Base-by-base conservation (phyloP, 1,140 invertebrate species). In the Heliconius himera region DNA sequence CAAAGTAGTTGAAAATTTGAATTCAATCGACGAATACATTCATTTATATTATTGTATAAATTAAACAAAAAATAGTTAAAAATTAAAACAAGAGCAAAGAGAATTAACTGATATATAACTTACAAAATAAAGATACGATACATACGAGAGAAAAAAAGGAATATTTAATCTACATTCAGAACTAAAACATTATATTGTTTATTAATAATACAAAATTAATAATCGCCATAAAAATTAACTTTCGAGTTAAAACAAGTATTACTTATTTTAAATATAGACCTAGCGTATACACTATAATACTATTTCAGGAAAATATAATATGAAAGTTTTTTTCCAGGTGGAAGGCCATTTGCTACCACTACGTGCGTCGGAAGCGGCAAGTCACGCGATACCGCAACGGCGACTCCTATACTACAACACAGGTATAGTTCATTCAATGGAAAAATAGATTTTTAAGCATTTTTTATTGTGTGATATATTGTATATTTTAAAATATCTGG, bases 271-370 rank as follows among this genome's bases (percentile, higher is more conserved):
- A 72, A 13, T 38, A 41, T 41, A 41, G 36, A 71, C 60, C 60
- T 66, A 26, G 22, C 26, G 29, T 66, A 66, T 16, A 66, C 33
- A 8, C 33, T 1, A 36, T 36, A 36, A 36, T 36, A 8, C 1
- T 26, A 29, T 16, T 66, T 66, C 13, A 29, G 60, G 60, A 66
- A 66, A 66, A 66, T 66, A 9, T 66, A 66, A 66, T 66, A 66
- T n/a, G n/a, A n/a, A n/a, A 66, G 8, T 74, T 49, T 81, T 81
- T 81, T 74, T 29, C 26, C 85, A 95, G 94, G 94, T 98, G 98
- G 98, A 98, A 98, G 88, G 97, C 97, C 20, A 96, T 98, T 70
- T 98, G 97, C 87, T 98, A 98, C 91, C 98, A 98, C 93, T 98
- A 98, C 89, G 96, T 98, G 38, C 90, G 97, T 66, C 95, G 97